These are phyloP conservation scores for Dryomyza anilis DNA, from an alignment of 2,888 invertebrate genomes.

Conservation along the genomic window DNA sequence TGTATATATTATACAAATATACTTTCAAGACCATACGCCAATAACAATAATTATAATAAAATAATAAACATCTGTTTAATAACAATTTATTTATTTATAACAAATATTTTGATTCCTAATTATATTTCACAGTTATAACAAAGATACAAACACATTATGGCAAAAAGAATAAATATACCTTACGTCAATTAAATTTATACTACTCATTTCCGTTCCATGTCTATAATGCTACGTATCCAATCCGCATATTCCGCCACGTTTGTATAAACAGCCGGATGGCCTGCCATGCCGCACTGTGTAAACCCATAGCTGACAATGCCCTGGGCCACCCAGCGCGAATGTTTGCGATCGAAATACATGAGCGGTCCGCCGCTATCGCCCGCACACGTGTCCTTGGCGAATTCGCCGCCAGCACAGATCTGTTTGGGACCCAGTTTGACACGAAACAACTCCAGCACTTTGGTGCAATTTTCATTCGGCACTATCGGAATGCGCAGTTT, in stretches of 20 bases:
- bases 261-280: constrained; percentile 73
- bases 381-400: constrained; percentile 72
- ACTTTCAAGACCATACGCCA: no score
- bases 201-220: neutral
- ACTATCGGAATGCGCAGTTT: constrained; percentile 69
- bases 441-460: constrained; percentile 63
- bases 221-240: constrained; percentile 65
- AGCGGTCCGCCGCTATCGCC: constrained; percentile 76
- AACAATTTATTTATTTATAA: constrained; percentile 6
- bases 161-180: constrained; percentile 29
- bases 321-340: constrained; percentile 65
- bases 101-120: constrained; percentile 7
- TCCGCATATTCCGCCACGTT: constrained; percentile 66
- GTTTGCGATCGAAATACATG: constrained; percentile 64
- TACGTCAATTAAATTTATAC: constrained; percentile 33
- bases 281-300: constrained; percentile 69
- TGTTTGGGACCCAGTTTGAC: constrained; percentile 65
- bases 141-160: neutral
- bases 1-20: no score
- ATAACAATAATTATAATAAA: no score
- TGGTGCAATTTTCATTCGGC: constrained; percentile 63
- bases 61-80: neutral
- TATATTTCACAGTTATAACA: constrained; percentile 5
- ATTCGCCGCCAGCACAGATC: constrained; percentile 74
- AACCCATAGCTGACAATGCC: constrained; percentile 74